phyloP scores from a whole-genome alignment of 1,140 invertebrate genomes.

The Drosophila lacertosa region DNA sequence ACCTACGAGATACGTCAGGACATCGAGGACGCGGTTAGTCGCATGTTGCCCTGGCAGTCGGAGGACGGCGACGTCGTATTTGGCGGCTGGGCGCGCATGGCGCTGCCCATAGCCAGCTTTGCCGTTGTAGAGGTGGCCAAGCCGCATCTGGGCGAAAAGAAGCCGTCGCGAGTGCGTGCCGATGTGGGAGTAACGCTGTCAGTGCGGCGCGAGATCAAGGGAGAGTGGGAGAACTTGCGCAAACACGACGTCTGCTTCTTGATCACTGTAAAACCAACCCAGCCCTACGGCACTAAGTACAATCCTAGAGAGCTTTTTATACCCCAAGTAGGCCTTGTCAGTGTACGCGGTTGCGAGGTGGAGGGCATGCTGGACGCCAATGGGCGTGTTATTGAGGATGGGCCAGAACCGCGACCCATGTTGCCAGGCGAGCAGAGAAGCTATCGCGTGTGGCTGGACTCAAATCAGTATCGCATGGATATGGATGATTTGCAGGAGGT shows the following conservation, averaged over 20 bases:
- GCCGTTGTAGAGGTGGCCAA: conserved; percentile 97
- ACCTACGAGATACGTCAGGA: conserved; percentile 99
- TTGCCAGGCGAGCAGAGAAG: conserved; percentile 95
- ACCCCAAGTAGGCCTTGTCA: conserved; percentile 95
- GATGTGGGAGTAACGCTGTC: conserved; percentile 97
- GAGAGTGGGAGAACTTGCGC: conserved; percentile 98
- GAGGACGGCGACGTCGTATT: conserved; percentile 95
- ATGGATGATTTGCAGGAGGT: conserved; percentile 89
- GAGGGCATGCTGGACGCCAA: conserved; percentile 99
- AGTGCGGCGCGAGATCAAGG: conserved; percentile 94
- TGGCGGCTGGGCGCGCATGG: conserved; percentile 99
- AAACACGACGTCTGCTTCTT: conserved; percentile 99
- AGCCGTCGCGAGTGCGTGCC: conserved; percentile 96
- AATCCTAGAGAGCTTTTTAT: conserved; percentile 93
- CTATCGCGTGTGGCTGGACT: conserved; percentile 96
- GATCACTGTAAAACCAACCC: conserved; percentile 93
- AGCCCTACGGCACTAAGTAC: conserved; percentile 92
- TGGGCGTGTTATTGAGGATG: conserved; percentile 98
- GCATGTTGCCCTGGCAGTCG: conserved; percentile 96
- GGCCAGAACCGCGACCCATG: conserved; percentile 93
- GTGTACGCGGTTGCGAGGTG: conserved; percentile 98
- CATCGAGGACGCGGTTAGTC: conserved; percentile 97
- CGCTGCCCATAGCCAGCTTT: conserved; percentile 96
- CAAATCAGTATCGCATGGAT: conserved; percentile 97
- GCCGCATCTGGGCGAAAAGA: conserved; percentile 95